Evolutionary conservation across 2,113 vertebrate species (phyloP), one percentile per base, ranked within the genome.

Genomic region (Bos javanicus): DNA sequence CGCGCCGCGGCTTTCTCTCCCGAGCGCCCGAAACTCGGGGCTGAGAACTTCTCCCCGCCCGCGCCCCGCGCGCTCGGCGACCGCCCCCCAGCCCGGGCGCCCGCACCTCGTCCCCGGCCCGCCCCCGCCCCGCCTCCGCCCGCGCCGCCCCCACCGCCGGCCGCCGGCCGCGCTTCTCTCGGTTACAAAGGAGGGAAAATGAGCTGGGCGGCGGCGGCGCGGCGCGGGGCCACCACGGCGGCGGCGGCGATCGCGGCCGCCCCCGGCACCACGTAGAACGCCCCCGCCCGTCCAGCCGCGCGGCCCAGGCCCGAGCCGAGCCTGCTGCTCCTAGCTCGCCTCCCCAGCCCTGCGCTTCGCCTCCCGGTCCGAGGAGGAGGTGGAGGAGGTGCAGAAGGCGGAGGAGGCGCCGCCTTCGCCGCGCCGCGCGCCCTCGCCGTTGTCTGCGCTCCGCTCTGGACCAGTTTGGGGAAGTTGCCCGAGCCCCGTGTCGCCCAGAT

Each of bases 381-480:
- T 4, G 95, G 95, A n/a, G 93, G 93, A 23, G 95, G 84, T 6
- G 94, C 87, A 59, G 90, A 86, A 62, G 85, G 57, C 33, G 95
- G 78, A 8, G 81, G 88, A 74, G 97, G 97, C 96, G 54, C 97
- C 95, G 97, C 97, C 97, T 97, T 95, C 96, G 67, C 90, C 62
- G 96, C 83, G 96, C 96, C 83, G 93, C 97, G 96, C 97, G 92
- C 96, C 94, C 94, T 50, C 52, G 96, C 97, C 48, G 97, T 97
- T 96, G 97, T 98, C 96, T 95, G 92, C 85, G 95, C 96, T 85
- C 30, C 23, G 97, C 97, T 90, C 96, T 90, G 98, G 98, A 97
- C 97, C 97, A 96, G 97, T 96, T 97, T 88, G 76, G 97, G 94
- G 97, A 98, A 98, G 97, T 98, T 98, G 97, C 76, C 87, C 28